Conservation (phyloP, 2,113 vertebrate species). For the Apus apus region DNA sequence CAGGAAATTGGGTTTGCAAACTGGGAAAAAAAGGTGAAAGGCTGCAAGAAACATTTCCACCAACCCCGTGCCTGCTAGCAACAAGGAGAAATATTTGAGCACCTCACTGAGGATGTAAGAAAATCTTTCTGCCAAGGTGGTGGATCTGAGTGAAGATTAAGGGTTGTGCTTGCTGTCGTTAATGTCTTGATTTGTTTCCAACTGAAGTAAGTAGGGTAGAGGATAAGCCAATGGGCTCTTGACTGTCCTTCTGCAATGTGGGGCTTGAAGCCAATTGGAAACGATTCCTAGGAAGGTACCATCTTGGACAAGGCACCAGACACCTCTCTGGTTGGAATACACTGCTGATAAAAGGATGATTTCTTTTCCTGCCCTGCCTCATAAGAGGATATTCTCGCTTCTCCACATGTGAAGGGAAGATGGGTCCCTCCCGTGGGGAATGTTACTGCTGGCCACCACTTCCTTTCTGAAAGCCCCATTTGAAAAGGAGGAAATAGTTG, state of each 20-base stretch:
- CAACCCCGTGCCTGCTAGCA: background rate
- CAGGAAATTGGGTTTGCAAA: background rate
- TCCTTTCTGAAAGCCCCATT: constrained; percentile 69
- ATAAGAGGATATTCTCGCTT: constrained; percentile 50
- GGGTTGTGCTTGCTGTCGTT: background rate
- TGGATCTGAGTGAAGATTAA: background rate
- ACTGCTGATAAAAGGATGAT: constrained; percentile 18
- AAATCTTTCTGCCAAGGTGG: background rate
- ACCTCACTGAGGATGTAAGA: constrained; percentile 12
- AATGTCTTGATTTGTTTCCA: constrained; percentile 35
- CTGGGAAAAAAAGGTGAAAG: background rate
- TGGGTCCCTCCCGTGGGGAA: constrained; percentile 59
- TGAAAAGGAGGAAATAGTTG: constrained; percentile 74
- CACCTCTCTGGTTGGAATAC: background rate
- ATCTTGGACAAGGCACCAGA: constrained; percentile 13
- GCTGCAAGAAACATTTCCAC: background rate
- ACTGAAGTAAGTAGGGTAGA: background rate
- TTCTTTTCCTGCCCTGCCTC: constrained; percentile 51
- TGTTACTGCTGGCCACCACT: constrained; percentile 61
- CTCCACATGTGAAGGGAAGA: constrained; percentile 68
- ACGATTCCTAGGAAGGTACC: constrained; percentile 30
- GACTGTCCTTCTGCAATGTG: background rate
- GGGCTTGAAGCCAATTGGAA: constrained; percentile 46
- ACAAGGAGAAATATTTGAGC: constrained; percentile 2
- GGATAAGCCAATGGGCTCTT: background rate